These are phyloP conservation scores for Strigops habroptila DNA, from an alignment of 2,113 vertebrate genomes.

Conservation along the genomic window DNA sequence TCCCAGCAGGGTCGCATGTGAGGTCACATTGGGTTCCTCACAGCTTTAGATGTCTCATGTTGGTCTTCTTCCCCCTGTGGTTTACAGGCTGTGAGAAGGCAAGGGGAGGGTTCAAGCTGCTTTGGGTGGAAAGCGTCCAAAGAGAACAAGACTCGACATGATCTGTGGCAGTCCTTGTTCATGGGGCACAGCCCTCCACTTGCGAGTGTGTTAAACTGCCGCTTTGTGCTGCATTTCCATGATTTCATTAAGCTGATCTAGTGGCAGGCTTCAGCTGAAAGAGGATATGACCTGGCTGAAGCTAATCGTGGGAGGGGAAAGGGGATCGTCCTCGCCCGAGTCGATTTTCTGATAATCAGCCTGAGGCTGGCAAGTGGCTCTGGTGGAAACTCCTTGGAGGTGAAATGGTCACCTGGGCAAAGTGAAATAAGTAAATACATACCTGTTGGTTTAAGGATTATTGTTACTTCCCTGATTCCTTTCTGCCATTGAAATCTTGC, in stretches of 20 bases:
- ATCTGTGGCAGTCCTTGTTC: neutral
- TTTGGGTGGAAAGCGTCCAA: neutral
- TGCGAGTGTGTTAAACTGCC: neutral
- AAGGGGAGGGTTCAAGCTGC: neutral
- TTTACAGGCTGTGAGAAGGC: neutral
- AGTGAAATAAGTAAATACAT: neutral
- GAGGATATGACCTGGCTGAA: neutral
- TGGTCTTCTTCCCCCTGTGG: rapidly evolving
- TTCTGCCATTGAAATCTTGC: neutral
- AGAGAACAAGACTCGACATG: rapidly evolving
- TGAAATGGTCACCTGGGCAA: neutral
- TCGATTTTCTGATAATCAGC: neutral
- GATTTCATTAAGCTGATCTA: neutral
- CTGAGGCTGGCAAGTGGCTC: rapidly evolving
- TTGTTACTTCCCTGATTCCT: neutral
- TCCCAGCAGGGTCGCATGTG: rapidly evolving
- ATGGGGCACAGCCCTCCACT: rapidly evolving
- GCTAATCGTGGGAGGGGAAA: neutral
- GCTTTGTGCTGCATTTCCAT: neutral
- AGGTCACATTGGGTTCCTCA: rapidly evolving
- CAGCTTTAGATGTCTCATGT: neutral
- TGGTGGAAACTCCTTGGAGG: neutral
- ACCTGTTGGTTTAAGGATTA: neutral
- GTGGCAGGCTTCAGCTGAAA: neutral
- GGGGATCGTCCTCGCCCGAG: rapidly evolving